A percentile compares a stretch with the other conserved stretches of the same genome.
These are phyloP conservation scores for Ochropacha duplaris DNA, from an alignment of 2,888 invertebrate genomes.

Conservation along the genomic window DNA sequence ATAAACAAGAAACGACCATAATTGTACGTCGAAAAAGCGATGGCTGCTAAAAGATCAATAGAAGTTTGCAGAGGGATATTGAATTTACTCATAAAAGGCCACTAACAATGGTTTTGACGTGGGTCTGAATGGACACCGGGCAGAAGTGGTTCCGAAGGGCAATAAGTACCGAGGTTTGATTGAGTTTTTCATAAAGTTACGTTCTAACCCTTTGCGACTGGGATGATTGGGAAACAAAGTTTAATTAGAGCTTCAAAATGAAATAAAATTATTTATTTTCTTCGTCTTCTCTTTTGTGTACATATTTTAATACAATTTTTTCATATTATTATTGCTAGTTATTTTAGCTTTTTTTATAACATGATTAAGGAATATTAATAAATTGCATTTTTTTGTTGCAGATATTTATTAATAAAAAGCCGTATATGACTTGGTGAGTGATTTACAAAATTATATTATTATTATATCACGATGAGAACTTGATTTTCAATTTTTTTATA, in stretches of 20 bases:
- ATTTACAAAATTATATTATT: not conserved
- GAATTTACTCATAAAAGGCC: constrained; percentile 54
- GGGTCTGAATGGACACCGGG: constrained; percentile 38
- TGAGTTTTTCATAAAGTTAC: constrained; percentile 48
- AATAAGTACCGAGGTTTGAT: constrained; percentile 28
- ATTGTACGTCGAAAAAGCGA: constrained; percentile 37
- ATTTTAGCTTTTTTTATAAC: not conserved
- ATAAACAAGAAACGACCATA: constrained; percentile 20
- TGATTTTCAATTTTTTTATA: too few relatives aligned
- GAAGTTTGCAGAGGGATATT: constrained; percentile 51
- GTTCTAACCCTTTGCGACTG: constrained; percentile 19
- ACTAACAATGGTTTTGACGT: constrained; percentile 60
- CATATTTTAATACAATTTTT: too few relatives aligned
- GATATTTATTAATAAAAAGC: constrained; percentile 22
- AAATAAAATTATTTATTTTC: not conserved
- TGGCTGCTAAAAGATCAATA: constrained; percentile 48
- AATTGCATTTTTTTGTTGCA: constrained; percentile 23
- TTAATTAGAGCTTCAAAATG: constrained; percentile 37
- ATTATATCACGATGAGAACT: too few relatives aligned
- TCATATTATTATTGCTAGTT: not conserved
- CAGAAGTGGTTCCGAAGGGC: constrained; percentile 26
- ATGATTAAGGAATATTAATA: not conserved
- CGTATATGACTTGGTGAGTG: constrained; percentile 31
- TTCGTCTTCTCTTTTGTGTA: not conserved
- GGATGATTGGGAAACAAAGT: constrained; percentile 25